A percentile compares a stretch with the other conserved stretches of the same genome.
These are phyloP conservation scores for Cotesia glomerata DNA, from an alignment of 1,140 invertebrate genomes.

Conservation along the genomic window DNA sequence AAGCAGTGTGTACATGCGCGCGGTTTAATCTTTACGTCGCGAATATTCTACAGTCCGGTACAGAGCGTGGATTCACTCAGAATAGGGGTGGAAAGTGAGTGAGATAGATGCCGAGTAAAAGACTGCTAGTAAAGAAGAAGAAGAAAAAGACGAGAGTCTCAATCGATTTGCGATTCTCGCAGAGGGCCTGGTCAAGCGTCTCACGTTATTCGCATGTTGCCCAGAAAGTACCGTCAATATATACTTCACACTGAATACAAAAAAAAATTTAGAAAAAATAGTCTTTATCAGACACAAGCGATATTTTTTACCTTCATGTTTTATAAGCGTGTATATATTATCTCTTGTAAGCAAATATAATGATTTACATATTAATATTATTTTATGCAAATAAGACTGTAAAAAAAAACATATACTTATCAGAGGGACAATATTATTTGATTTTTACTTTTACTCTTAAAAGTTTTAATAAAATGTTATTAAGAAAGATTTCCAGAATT, in stretches of 20 bases:
- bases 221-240: not conserved
- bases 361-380: too few relatives aligned
- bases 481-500: too few relatives aligned
- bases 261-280: not conserved
- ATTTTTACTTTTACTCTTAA: too few relatives aligned
- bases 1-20: conserved; percentile 27
- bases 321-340: too few relatives aligned
- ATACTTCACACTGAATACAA: not conserved
- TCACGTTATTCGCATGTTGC: conserved; percentile 15
- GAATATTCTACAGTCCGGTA: conserved; percentile 20
- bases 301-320: too few relatives aligned
- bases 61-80: conserved; percentile 21
- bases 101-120: not conserved
- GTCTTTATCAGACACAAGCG: too few relatives aligned
- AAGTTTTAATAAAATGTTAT: too few relatives aligned
- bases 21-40: conserved; percentile 48
- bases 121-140: not conserved
- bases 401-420: too few relatives aligned
- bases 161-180: conserved; percentile 39
- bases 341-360: too few relatives aligned
- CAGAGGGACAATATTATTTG: too few relatives aligned
- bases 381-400: too few relatives aligned
- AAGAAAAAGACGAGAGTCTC: conserved; percentile 29
- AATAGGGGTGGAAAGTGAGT: not conserved
- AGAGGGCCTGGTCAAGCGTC: conserved; percentile 36